Evolutionary conservation across 2,888 invertebrate species (phyloP), one percentile per base, ranked within the genome.

Genomic region (Morpho achilles): DNA sequence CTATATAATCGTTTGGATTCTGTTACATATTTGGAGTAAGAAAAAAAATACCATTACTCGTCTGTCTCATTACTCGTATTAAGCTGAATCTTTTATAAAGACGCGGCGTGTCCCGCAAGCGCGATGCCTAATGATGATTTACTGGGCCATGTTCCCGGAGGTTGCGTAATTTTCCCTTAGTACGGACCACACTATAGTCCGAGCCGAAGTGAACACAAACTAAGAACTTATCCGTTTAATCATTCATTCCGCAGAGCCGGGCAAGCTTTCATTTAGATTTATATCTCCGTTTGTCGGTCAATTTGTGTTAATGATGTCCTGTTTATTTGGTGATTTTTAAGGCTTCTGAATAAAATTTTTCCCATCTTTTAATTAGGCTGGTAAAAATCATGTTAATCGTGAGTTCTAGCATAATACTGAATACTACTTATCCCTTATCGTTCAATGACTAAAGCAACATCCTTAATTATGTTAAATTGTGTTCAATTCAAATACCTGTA

Each of bases 1-100:
- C 32, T 32, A 32, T 32, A 32, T 32, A 2, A 32, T 3, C 32
- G 3, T 43, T 49, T 9, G 9, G 52, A 53, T 43, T 48, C 48
- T 42, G 41, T 48, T n/a, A 23, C 22, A 23, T 54, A 7, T 42
- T 54, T 54, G 7, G 41, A 41, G 42, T 47, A 39, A 41, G 23
- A 41, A 23, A 42, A 42, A 48, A 40, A 9, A 16, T n/a, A n/a
- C 54, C 45, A 48, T 46, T 47, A 54, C 54, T 54, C 42, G 48
- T 9, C 48, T 54, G 54, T 61, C 61, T 61, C 61, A 61, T 83
- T 82, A 81, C 73, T 82, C 75, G 83, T 84, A 82, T 83, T 79
- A 81, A 76, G 77, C 76, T 87, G 87, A 87, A 87, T 87, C 80
- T 87, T 87, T 87, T 87, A 87, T 87, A 85, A 84, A 84, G 82